Conservation (phyloP, 2,888 invertebrate species). For the Morpho helenor region DNA sequence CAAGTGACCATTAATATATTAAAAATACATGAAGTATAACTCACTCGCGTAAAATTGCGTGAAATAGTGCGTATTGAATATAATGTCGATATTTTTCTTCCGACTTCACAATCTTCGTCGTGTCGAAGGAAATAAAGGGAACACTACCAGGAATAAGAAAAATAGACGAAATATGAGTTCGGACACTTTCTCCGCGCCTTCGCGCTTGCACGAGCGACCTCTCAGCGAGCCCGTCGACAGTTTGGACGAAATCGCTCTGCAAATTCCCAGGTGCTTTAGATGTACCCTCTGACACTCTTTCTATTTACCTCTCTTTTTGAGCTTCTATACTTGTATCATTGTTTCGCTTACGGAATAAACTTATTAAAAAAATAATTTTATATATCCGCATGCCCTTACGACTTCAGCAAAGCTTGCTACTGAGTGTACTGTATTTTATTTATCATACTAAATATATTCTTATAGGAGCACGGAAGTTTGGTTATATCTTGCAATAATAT, state of each 20-base stretch:
- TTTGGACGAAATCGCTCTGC: slow-evolving; percentile 93
- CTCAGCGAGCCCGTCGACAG: slow-evolving; percentile 92
- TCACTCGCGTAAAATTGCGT: background rate
- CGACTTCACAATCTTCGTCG: slow-evolving; percentile 94
- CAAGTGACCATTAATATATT: background rate
- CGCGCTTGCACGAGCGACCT: slow-evolving; percentile 90
- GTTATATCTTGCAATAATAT: too few relatives aligned
- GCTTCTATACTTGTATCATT: background rate
- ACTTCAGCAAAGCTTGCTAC: too few relatives aligned
- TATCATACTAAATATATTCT: too few relatives aligned
- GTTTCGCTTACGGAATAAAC: too few relatives aligned
- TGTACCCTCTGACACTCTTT: slow-evolving; percentile 21
- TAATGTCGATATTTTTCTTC: slow-evolving; percentile 97
- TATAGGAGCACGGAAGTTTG: too few relatives aligned
- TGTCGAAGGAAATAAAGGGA: slow-evolving; percentile 83
- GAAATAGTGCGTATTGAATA: slow-evolving; percentile 41
- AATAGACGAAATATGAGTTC: slow-evolving; percentile 51
- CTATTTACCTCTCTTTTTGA: background rate
- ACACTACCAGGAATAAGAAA: slow-evolving; percentile 41
- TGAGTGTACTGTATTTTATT: too few relatives aligned
- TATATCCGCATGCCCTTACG: too few relatives aligned
- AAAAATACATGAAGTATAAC: background rate
- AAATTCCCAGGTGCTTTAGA: slow-evolving; percentile 90
- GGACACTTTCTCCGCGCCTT: slow-evolving; percentile 86
- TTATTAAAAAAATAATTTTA: too few relatives aligned